Base-by-base conservation (phyloP, 2,888 invertebrate genomes). In the Caenorhabditis sp. region DNA sequence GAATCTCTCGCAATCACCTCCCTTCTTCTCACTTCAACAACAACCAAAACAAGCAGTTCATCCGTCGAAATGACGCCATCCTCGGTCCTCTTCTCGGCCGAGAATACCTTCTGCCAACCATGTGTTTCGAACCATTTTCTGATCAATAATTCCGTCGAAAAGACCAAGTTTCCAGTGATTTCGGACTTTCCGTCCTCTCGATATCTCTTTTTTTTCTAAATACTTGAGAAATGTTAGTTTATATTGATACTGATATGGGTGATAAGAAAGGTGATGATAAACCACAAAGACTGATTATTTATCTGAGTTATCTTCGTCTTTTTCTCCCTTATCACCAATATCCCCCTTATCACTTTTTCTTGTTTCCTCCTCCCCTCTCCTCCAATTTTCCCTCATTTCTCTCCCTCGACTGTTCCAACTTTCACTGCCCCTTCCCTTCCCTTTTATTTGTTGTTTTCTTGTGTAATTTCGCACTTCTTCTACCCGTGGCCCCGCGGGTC, bases 391-490 rank as follows among this genome's bases (percentile, higher is more conserved):
- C 11, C 18, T 67, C 32, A 20, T 35, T 47, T 58, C 58, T 35
- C 32, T 13, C 18, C 56, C 26, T 20, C 15, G 0, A 9, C 37
- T 53, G 22, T 47, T 69, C 61, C 56, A 26, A 44, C 60, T 74
- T 53, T 69, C 69, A n/a, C 74, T 76, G 51, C n/a, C 44, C 58
- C 50, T 50, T 71, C 44, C 50, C 64, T 72, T 76, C 60, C n/a
- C 44, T 69, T 40, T 50, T 71, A 56, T 58, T 72, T 72, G 53
- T 70, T 80, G 65, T 72, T 68, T 61, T 72, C 47, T 68, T 69
- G 61, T 61, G 68, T 69, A 72, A 68, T 37, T 55, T 71, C 67
- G 51, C 64, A 65, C 71, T 79, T 71, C 61, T 55, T 40, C 58
- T 62, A 4, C n/a, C 56, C 35, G 40, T 62, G 40, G 32, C 32